A percentile compares a stretch with the other conserved stretches of the same genome.
Evolutionary conservation across 2,113 vertebrate species (phyloP).

Genomic region (Gracilinanus agilis): DNA sequence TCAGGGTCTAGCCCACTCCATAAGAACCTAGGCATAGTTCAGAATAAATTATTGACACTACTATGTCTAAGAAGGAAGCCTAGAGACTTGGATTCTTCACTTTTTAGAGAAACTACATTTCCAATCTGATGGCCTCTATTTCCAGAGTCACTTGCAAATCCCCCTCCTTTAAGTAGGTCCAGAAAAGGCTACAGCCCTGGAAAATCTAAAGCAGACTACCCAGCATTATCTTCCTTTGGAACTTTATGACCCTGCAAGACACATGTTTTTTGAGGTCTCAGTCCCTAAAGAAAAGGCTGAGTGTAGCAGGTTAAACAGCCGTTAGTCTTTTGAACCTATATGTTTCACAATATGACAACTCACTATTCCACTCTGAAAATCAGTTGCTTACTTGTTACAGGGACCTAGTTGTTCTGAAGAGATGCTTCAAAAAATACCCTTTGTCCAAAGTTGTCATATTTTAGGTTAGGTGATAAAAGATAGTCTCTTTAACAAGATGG

Average conservation of each 20-base stretch:
- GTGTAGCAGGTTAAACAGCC: not conserved
- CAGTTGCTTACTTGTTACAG: not conserved
- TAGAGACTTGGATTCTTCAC: not conserved
- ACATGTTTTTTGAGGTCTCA: not conserved
- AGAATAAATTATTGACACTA: not conserved
- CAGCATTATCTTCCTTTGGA: not conserved
- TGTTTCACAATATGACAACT: not conserved
- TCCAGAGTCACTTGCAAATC: not conserved
- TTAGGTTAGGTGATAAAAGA: not conserved
- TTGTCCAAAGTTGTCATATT: not conserved
- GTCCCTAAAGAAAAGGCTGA: not conserved
- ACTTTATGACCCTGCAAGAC: not conserved
- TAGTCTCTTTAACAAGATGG: not conserved
- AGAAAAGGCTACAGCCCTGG: not conserved
- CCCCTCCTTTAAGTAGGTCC: not conserved
- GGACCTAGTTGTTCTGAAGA: not conserved
- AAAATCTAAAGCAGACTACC: not conserved
- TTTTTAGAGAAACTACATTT: not conserved
- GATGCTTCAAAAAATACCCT: not conserved
- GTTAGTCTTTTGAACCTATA: not conserved
- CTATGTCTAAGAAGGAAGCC: not conserved
- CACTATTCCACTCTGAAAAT: not conserved
- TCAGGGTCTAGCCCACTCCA: not conserved
- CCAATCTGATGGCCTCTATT: not conserved
- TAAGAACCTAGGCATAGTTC: not conserved